Base-by-base conservation (phyloP, 2,797 vertebrate genomes). In the Podarcis lilfordi region DNA sequence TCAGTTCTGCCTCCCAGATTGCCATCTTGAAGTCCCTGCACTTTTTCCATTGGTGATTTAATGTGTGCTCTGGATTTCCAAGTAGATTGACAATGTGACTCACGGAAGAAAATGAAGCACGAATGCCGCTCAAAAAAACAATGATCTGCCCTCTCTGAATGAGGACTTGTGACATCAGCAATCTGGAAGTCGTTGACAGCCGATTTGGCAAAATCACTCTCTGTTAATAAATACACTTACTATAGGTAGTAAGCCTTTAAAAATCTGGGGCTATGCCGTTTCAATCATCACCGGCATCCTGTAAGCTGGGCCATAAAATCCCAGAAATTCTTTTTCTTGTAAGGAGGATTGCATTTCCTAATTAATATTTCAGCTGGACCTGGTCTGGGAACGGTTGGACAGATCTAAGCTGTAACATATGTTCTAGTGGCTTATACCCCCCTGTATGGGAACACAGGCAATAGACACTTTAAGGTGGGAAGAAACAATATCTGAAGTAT, bases 111-210 rank as follows among this genome's bases (percentile, higher is more conserved):
- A 5, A 97, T 94, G 29, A 97, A 97, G 93, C 97, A 89, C 97
- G 93, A 86, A 97, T 95, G 82, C 95, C 96, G 68, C 97, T 97
- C 89, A 97, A 71, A 93, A 97, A 64, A 4, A 1, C 15, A 96
- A 1, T 95, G 95, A 89, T 81, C 43, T 66, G 96, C 97, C 85
- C 96, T 95, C 86, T 97, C 97, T 29, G 94, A 96, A 99, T 98
- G 98, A 92, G 98, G 98, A 95, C 96, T 97, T 6, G 99, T 95
- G 87, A 99, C 95, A 93, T 99, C 98, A 85, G 96, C 98, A 11
- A 98, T 94, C 27, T 98, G 97, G 72, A 99, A 99, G 82, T 99
- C 98, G 37, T 97, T 97, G 29, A 98, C 95, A 94, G 90, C 98
- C 99, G 40, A 97, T 93, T 0, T 98, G 98, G 88, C 99, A 94